Evolutionary conservation across 2,888 invertebrate species (phyloP), one percentile per base, ranked within the genome.

Genomic region (Macrophya annulata): DNA sequence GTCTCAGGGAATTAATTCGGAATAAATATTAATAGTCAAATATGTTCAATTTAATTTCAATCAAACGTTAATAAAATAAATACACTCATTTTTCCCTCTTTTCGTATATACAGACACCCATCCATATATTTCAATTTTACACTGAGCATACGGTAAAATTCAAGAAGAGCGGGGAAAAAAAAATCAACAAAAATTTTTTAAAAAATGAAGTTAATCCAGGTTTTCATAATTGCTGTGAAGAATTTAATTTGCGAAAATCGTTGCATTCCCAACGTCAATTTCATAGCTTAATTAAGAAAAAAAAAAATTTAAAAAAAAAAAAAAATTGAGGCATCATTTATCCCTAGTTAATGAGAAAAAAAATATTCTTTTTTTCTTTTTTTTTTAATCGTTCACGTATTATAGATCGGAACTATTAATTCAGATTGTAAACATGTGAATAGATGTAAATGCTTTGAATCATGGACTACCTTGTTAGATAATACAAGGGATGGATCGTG

Each of bases 401-500:
- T 3, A 5, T n/a, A 10, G 51, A 51, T 55, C 55, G 55, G 1
- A 8, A n/a, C 17, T 55, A 55, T 55, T 55, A 17, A 55, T 55
- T n/a, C 51, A 6, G n/a, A n/a, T n/a, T n/a, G 17, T n/a, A 55
- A 25, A 21, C 10, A 62, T 62, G 21, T 43, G n/a, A 21, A 74
- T 12, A 9, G 15, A 74, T 45, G 43, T 25, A 45, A 43, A 25
- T 45, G 74, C 45, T n/a, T 45, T 12, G 45, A 48, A 43, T 43
- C 45, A 74, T 48, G 8, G 21, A 45, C 74, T 21, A 45, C 74
- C 25, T 45, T n/a, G 48, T 74, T 55, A 31, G 55, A 48, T 77
- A 55, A 77, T 55, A 31, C n/a, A 48, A 45, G 21, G 48, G 48
- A 71, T 71, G 71, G 72, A 45, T 72, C 72, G 43, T 21, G 72